phyloP scores from a whole-genome alignment of 2,888 invertebrate genomes.

The Rugalucina vietnamica region DNA sequence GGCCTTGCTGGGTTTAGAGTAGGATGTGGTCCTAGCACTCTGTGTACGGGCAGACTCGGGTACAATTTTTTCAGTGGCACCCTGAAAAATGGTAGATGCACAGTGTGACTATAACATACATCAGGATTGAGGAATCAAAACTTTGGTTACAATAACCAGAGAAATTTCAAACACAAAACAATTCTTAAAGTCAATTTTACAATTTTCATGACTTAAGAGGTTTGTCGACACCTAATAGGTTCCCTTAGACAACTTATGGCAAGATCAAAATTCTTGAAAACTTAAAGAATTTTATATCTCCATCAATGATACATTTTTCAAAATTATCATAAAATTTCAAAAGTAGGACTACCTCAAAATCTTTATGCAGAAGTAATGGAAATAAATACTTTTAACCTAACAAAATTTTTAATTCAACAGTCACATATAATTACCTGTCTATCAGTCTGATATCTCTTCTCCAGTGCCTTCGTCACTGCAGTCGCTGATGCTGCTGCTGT shows the following conservation, averaged over 20 bases:
- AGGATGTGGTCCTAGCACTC: constrained; percentile 19
- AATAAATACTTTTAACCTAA: no score
- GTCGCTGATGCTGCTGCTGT: constrained; percentile 53
- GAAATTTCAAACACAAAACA: no score
- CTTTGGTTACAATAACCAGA: no score
- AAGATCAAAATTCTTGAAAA: no score
- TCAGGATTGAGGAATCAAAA: no score
- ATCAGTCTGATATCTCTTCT: constrained; percentile 39
- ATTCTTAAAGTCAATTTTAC: no score
- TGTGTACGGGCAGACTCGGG: constrained; percentile 9
- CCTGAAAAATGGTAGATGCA: no score
- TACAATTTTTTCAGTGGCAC: not conserved
- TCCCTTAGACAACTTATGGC: no score
- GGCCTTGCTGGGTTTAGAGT: not conserved
- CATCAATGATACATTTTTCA: not conserved
- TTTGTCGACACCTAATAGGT: no score
- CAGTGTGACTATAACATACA: no score
- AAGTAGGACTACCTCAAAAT: not conserved
- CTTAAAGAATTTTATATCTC: not conserved
- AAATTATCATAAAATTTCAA: not conserved
- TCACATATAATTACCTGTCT: constrained; percentile 44
- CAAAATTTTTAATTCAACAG: no score
- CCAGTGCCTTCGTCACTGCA: constrained; percentile 43
- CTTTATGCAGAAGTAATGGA: not conserved
- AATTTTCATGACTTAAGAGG: no score